Base-by-base conservation (phyloP, 2,797 vertebrate species). In the Myotis findleyi region DNA sequence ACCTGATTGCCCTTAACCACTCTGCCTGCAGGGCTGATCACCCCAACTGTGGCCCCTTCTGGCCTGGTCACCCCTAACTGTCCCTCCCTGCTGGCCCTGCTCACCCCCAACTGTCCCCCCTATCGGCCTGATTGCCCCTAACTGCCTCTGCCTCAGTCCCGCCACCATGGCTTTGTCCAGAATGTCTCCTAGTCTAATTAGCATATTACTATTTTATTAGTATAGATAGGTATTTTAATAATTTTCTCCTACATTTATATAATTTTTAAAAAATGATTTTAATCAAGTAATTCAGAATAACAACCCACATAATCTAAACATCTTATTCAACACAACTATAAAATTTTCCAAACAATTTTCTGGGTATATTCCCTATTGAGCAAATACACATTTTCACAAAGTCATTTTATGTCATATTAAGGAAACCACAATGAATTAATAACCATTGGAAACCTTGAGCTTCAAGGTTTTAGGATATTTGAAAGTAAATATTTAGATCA, bases 181-280 rank as follows among this genome's bases (percentile, higher is more conserved):
- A 47, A 44, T 1, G 13, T 47, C 13, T 47, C 47, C 13, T 13
- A 3, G 47, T 47, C 47, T 47, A 47, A 47, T 12, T 47, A 47
- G 12, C 47, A 47, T 47, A 47, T 47, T 13, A 47, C 0, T 47
- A 0, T 47, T 47, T 47, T 13, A 47, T 47, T 47, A 47, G 47
- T 47, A 47, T 47, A 66, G 27, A 57, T 47, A 87, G 36, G 6
- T 62, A 80, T 86, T 90, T 89, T 64, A 89, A 75, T 90, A 66
- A 33, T 47, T 87, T 83, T 30, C 21, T 20, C 41, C 33, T 83
- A 87, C 51, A 8, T 25, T 36, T 72, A 72, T 44, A 49, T n/a
- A 38, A 53, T 80, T 76, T 62, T 66, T 17, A 11, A 64, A 64
- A 89, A 75, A 21, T 5, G 0, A 33, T 69, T 92, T 77, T 36